Percentiles rank a stretch among this genome's conserved stretches.
Evolutionary conservation across 2,888 invertebrate genomes (phyloP).

Genomic region (Scaptomyza cyrtandrae): DNA sequence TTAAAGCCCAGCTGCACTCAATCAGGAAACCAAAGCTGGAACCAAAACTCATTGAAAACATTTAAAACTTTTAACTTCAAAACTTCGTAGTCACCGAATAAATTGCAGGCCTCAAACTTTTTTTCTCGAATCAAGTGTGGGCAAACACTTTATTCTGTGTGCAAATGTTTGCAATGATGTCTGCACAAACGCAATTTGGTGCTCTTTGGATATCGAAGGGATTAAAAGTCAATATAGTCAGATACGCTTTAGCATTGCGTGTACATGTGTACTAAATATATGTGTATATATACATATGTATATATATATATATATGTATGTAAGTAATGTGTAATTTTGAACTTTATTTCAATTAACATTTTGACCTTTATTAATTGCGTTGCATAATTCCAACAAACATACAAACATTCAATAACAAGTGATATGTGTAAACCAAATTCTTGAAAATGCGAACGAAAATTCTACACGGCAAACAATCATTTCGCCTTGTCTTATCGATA

Average conservation of each 20-base stretch:
- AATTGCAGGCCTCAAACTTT: slow-evolving; percentile 1
- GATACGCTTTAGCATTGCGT: neutral
- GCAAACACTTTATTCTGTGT: slow-evolving; percentile 4
- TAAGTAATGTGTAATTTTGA: slow-evolving; percentile 26
- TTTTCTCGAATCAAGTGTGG: slow-evolving; percentile 1
- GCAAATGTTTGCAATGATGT: slow-evolving; percentile 54
- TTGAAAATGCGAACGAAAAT: slow-evolving; percentile 21
- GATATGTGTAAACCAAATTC: slow-evolving; percentile 29
- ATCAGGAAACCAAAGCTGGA: slow-evolving; percentile 1
- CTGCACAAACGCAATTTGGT: slow-evolving; percentile 43
- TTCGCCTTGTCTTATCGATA: slow-evolving; percentile 51
- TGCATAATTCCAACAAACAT: slow-evolving; percentile 41
- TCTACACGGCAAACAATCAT: slow-evolving; percentile 9
- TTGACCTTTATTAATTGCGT: slow-evolving; percentile 68
- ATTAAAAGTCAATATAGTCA: slow-evolving; percentile 19
- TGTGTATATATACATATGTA: neutral
- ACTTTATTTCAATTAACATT: slow-evolving; percentile 63
- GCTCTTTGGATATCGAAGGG: slow-evolving; percentile 3
- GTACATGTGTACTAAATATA: neutral
- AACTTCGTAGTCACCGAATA: neutral
- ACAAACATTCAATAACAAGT: neutral
- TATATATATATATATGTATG: neutral
- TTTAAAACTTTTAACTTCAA: neutral
- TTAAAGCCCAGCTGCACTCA: slow-evolving; percentile 5
- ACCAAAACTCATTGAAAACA: slow-evolving; percentile 2